Percentiles rank a stretch among this genome's conserved stretches.
Evolutionary conservation across 2,797 vertebrate species (phyloP).

Genomic region (Zalophus californianus): DNA sequence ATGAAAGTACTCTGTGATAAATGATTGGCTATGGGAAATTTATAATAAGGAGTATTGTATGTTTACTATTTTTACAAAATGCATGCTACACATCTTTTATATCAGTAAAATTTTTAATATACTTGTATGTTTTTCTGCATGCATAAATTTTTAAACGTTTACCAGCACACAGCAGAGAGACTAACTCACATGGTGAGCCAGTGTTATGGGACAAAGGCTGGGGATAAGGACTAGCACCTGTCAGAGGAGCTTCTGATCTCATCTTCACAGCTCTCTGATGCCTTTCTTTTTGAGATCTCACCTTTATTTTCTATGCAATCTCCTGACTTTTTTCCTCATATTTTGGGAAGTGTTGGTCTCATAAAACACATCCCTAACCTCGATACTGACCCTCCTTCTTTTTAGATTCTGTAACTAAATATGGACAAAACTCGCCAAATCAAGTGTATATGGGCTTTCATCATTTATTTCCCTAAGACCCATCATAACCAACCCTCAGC

Average conservation of each 20-base stretch:
- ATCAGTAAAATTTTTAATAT: neutral
- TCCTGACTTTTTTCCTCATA: neutral
- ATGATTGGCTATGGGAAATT: neutral
- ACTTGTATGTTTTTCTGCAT: neutral
- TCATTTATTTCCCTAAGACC: neutral
- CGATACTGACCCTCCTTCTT: neutral
- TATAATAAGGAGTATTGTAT: neutral
- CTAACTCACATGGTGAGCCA: fast-evolving
- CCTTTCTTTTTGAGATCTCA: neutral
- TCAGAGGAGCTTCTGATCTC: neutral
- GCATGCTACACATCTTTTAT: neutral
- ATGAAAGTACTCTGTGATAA: neutral
- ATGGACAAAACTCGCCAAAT: neutral
- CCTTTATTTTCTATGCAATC: neutral
- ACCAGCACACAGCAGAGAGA: neutral
- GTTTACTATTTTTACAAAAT: neutral
- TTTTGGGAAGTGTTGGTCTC: neutral
- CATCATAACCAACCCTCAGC: neutral
- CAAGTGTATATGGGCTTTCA: neutral
- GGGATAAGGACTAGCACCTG: neutral
- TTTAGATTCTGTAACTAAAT: neutral
- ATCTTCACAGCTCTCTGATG: neutral
- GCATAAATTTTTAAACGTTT: neutral
- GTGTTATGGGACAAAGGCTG: fast-evolving
- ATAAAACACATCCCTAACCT: neutral